Evolutionary conservation across 2,888 invertebrate species (phyloP).

Genomic region (Eulithis testata): DNA sequence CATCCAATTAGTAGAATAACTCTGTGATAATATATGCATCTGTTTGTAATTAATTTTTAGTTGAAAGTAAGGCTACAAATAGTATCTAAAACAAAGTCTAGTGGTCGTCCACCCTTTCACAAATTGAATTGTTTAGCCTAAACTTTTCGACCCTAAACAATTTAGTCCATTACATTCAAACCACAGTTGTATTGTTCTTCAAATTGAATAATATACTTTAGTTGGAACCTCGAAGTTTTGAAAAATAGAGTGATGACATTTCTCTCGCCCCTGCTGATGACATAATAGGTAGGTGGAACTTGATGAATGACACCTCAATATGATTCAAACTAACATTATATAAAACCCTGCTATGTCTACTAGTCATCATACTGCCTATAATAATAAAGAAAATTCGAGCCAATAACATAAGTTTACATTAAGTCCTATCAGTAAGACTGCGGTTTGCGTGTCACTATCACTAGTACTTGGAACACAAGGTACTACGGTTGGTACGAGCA

Average conservation of each 20-base stretch:
- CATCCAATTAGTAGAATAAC: too few species aligned
- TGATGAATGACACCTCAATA: too few species aligned
- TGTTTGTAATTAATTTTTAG: neutral
- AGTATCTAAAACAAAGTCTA: neutral
- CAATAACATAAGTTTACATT: constrained; percentile 36
- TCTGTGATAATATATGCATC: neutral
- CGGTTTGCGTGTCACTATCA: constrained; percentile 53
- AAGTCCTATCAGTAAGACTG: constrained; percentile 40
- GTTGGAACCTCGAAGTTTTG: too few species aligned
- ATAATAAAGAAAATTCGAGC: neutral
- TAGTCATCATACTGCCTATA: too few species aligned
- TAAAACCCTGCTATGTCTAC: too few species aligned
- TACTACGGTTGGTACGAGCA: constrained; percentile 36
- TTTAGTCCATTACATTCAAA: too few species aligned
- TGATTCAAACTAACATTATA: too few species aligned
- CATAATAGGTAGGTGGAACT: too few species aligned
- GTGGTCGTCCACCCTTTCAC: neutral
- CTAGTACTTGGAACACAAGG: constrained; percentile 8
- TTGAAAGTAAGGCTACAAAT: neutral
- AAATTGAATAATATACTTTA: too few species aligned
- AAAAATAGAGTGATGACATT: too few species aligned
- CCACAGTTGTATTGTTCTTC: too few species aligned
- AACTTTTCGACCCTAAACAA: neutral
- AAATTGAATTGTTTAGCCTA: neutral
- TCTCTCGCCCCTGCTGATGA: too few species aligned